Conservation (phyloP, 1,140 invertebrate species). For the Brachionus paranguensis region DNA sequence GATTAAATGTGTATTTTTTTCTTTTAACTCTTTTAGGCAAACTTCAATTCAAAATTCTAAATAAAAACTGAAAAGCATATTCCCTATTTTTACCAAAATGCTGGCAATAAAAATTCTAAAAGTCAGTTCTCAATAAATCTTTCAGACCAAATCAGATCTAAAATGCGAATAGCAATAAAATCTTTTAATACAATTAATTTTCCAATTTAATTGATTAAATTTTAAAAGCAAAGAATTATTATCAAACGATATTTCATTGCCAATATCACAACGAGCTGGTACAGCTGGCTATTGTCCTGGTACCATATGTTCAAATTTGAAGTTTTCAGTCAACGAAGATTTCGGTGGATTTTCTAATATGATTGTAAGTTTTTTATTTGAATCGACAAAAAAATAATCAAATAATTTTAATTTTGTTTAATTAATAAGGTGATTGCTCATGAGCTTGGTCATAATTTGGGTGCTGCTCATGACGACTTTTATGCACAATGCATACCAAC, state of each 20-base stretch:
- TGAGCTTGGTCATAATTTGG: constrained; percentile 8
- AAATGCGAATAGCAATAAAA: no score
- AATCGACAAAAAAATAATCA: neutral
- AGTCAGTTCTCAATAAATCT: no score
- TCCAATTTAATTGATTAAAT: no score
- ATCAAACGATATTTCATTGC: neutral
- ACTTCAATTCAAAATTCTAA: no score
- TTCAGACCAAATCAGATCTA: no score
- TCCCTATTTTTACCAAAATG: no score
- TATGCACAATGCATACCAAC: neutral
- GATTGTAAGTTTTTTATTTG: neutral
- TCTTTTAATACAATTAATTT: no score
- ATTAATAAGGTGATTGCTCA: neutral
- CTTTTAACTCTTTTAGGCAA: no score
- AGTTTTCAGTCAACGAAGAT: constrained; percentile 32
- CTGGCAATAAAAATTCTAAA: no score
- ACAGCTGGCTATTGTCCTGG: constrained; percentile 4
- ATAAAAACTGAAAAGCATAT: no score
- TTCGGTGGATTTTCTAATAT: constrained; percentile 23
- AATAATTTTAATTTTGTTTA: neutral
- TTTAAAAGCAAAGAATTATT: neutral
- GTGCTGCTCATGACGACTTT: neutral
- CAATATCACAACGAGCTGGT: neutral
- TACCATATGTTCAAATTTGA: neutral
- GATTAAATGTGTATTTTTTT: no score